A percentile compares a stretch with the other conserved stretches of the same genome.
phyloP scores from a whole-genome alignment of 2,888 invertebrate species.

The Drosophila neutralis region DNA sequence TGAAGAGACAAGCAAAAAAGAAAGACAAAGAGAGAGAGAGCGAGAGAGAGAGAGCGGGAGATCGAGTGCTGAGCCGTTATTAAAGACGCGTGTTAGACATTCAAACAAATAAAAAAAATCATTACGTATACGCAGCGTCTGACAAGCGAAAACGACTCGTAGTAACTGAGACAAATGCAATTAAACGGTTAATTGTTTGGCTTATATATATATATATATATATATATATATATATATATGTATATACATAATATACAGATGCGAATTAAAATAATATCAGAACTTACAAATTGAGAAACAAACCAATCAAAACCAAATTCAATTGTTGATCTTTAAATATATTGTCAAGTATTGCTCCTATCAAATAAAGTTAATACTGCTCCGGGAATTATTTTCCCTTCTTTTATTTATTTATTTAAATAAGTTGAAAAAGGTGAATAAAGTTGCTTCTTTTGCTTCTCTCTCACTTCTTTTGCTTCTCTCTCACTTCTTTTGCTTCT shows the following conservation, averaged over 20 bases:
- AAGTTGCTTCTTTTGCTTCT: too few relatives aligned
- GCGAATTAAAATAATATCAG: not conserved
- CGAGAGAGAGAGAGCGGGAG: not conserved
- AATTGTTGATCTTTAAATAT: not conserved
- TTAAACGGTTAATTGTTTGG: constrained; percentile 1
- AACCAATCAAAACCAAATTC: not conserved
- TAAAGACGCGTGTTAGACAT: constrained; percentile 67
- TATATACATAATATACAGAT: not conserved
- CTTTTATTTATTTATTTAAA: not conserved
- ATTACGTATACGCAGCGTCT: constrained; percentile 58
- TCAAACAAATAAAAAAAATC: constrained; percentile 18
- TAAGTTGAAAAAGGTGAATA: too few relatives aligned
- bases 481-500: too few relatives aligned
- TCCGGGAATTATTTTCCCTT: not conserved
- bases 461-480: too few relatives aligned
- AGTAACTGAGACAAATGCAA: constrained; percentile 24
- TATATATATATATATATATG: not conserved
- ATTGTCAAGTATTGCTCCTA: not conserved
- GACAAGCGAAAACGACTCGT: constrained; percentile 3
- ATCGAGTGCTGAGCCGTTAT: constrained; percentile 16
- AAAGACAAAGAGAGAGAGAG: not conserved
- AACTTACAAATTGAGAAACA: not conserved
- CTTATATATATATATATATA: not conserved
- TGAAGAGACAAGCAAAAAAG: constrained; percentile 11
- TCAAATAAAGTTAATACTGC: not conserved